Percentiles rank a stretch among this genome's conserved stretches.
Evolutionary conservation across 1,140 invertebrate species (phyloP).

Genomic region (Sesamia nonagrioides): DNA sequence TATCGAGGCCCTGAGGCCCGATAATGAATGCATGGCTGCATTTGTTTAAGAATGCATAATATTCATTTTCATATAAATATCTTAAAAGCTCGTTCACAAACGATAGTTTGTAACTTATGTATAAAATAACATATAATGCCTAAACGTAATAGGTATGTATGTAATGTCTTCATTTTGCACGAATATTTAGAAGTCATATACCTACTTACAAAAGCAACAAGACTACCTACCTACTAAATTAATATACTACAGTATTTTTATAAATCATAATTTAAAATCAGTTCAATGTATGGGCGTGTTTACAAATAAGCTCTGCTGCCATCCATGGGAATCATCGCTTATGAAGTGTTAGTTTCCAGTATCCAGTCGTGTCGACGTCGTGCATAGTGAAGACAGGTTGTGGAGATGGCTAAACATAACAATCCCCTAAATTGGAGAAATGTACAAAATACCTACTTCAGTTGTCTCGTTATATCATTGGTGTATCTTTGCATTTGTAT

Average conservation of each 20-base stretch:
- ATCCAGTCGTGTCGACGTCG: neutral
- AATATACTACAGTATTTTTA: constrained; percentile 35
- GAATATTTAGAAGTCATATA: constrained; percentile 5
- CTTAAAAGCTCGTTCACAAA: constrained; percentile 60
- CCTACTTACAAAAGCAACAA: neutral
- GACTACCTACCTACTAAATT: neutral
- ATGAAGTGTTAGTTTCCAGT: neutral
- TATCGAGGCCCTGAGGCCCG: constrained; percentile 59
- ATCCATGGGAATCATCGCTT: neutral
- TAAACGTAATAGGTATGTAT: constrained; percentile 29
- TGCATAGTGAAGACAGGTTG: constrained; percentile 33
- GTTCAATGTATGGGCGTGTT: neutral
- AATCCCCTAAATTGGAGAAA: constrained; percentile 1
- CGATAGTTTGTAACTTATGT: constrained; percentile 61
- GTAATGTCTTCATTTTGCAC: constrained; percentile 41
- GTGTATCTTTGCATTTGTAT: neutral
- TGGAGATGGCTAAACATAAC: constrained; percentile 5
- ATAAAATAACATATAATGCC: constrained; percentile 51
- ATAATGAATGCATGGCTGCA: constrained; percentile 72
- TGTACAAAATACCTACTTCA: neutral
- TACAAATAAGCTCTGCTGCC: neutral
- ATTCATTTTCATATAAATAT: constrained; percentile 62
- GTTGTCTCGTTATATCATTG: neutral
- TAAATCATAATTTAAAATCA: constrained; percentile 2
- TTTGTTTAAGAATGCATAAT: constrained; percentile 84